phyloP scores from a whole-genome alignment of 2,888 invertebrate genomes.

The Chrysotoxum bicinctum region DNA sequence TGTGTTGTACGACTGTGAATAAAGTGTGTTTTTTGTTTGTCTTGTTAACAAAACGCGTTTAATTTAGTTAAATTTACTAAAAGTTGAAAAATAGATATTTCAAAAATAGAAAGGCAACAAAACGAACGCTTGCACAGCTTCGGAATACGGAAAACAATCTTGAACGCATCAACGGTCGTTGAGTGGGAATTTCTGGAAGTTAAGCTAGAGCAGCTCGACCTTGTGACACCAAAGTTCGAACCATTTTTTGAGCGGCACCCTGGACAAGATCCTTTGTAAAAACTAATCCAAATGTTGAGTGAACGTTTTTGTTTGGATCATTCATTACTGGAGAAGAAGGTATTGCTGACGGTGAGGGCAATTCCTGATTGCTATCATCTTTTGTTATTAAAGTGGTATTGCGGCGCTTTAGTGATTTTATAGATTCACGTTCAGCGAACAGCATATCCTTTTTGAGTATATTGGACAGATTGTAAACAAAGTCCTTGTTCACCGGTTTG shows the following conservation, averaged over 20 bases:
- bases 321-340: slow-evolving; percentile 67
- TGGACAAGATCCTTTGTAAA: slow-evolving; percentile 66
- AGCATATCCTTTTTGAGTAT: slow-evolving; percentile 81
- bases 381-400: slow-evolving; percentile 43
- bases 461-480: slow-evolving; percentile 87
- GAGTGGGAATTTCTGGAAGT: slow-evolving; percentile 79
- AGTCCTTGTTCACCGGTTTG: slow-evolving; percentile 86
- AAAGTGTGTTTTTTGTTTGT: slow-evolving; percentile 7
- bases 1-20: too few species aligned
- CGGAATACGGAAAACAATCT: slow-evolving; percentile 75
- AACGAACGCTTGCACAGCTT: slow-evolving; percentile 57
- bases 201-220: slow-evolving; percentile 78
- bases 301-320: not conserved
- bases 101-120: slow-evolving; percentile 22
- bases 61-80: slow-evolving; percentile 41
- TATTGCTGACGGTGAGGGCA: slow-evolving; percentile 52
- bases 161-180: slow-evolving; percentile 79
- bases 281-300: not conserved
- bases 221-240: slow-evolving; percentile 76
- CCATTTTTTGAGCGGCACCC: slow-evolving; percentile 76
- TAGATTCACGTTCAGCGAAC: slow-evolving; percentile 66
- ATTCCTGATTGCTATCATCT: slow-evolving; percentile 65
- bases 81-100: slow-evolving; percentile 17
- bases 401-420: slow-evolving; percentile 74
- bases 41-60: not conserved